Conservation (phyloP, 1,140 invertebrate species). For the Diuraphis noxia region DNA sequence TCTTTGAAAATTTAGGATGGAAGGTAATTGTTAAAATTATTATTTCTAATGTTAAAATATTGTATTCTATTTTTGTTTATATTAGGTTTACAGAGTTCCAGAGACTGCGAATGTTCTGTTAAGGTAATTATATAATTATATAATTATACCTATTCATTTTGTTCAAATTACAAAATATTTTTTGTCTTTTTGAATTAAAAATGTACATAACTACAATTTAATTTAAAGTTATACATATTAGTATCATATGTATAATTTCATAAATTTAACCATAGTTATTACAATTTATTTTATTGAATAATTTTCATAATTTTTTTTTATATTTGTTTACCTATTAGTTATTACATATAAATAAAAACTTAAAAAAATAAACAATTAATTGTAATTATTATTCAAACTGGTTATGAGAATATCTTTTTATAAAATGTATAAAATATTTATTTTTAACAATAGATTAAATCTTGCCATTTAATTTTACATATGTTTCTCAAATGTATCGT, state of each 20-base stretch:
- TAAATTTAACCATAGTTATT: not conserved
- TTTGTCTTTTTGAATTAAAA: not conserved
- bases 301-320: not conserved
- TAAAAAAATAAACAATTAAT: not conserved
- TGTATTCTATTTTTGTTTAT: slow-evolving; percentile 30
- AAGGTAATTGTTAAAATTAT: slow-evolving; percentile 71
- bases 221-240: not conserved
- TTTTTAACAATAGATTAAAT: not conserved
- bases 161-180: not conserved
- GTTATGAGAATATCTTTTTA: not conserved
- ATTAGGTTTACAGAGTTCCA: slow-evolving; percentile 83
- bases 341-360: too few species aligned
- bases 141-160: too few species aligned
- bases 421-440: not conserved
- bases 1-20: slow-evolving; percentile 99
- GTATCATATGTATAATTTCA: not conserved
- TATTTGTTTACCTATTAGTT: not conserved
- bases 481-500: too few species aligned
- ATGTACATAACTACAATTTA: not conserved
- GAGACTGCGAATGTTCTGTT: slow-evolving; percentile 96
- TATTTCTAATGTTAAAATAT: slow-evolving; percentile 57
- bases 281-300: not conserved
- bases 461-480: not conserved
- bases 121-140: slow-evolving; percentile 78
- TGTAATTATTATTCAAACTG: too few species aligned